phyloP scores from a whole-genome alignment of 2,113 vertebrate genomes.

The Typhlomys cinereus region DNA sequence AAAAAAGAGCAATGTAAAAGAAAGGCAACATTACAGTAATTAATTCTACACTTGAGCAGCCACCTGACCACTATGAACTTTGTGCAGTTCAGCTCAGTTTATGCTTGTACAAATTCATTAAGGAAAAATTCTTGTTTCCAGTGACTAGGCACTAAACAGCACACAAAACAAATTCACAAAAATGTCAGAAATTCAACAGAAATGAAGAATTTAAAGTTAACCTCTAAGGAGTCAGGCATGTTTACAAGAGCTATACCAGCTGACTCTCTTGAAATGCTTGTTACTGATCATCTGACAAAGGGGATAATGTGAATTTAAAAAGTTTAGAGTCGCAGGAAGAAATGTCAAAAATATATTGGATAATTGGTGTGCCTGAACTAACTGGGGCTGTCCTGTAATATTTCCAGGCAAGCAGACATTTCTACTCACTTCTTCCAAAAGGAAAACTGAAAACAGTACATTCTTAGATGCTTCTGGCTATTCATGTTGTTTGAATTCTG shows the following conservation, averaged over 20 bases:
- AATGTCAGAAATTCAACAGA: neutral
- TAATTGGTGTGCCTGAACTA: conserved; percentile 29
- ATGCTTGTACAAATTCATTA: neutral
- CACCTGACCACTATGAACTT: neutral
- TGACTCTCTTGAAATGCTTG: neutral
- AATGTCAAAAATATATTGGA: neutral
- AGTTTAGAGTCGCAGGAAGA: neutral
- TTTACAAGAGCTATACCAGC: neutral
- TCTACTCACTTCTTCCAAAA: neutral
- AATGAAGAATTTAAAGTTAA: neutral
- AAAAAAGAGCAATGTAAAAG: neutral
- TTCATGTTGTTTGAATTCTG: neutral
- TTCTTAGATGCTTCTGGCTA: neutral
- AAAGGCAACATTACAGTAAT: neutral
- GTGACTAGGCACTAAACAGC: neutral
- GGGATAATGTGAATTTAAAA: neutral
- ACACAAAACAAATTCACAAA: neutral
- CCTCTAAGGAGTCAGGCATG: neutral
- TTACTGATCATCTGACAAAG: conserved; percentile 21
- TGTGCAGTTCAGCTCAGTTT: neutral
- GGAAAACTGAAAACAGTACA: neutral
- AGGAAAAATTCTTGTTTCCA: conserved; percentile 3
- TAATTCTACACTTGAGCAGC: neutral
- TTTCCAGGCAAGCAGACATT: neutral
- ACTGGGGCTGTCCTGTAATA: neutral